Conservation (phyloP, 2,113 vertebrate genomes). For the Irena cyanogastra region DNA sequence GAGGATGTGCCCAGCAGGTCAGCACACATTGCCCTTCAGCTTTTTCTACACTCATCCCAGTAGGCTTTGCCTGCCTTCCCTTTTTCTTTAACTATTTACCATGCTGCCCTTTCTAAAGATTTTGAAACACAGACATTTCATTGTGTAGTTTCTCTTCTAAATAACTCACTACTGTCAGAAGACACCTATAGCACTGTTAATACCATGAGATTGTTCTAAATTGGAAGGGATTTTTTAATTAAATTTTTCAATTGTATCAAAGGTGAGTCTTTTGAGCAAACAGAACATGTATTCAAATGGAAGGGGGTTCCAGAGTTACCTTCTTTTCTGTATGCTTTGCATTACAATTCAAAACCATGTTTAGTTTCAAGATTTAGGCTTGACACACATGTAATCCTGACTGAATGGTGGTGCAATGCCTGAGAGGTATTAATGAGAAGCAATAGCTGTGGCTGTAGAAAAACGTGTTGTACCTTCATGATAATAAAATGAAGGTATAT, state of each 20-base stretch:
- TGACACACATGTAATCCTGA: not conserved
- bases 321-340: not conserved
- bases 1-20: slow-evolving; percentile 90
- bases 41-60: not conserved
- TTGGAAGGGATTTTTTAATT: not conserved
- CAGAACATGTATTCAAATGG: not conserved
- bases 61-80: not conserved
- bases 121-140: not conserved
- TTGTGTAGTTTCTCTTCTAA: not conserved
- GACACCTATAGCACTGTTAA: not conserved
- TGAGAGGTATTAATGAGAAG: not conserved
- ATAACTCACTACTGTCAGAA: not conserved
- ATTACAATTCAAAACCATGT: not conserved
- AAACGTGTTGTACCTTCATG: not conserved
- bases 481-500: not conserved
- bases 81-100: not conserved
- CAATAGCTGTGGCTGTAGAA: not conserved
- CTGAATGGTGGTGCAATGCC: not conserved
- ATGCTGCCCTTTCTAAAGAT: not conserved
- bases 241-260: not conserved
- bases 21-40: not conserved
- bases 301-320: not conserved
- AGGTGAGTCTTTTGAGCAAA: not conserved
- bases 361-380: not conserved
- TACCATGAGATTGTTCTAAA: not conserved